phyloP scores from a whole-genome alignment of 2,888 invertebrate species.

The Ischnura elegans region DNA sequence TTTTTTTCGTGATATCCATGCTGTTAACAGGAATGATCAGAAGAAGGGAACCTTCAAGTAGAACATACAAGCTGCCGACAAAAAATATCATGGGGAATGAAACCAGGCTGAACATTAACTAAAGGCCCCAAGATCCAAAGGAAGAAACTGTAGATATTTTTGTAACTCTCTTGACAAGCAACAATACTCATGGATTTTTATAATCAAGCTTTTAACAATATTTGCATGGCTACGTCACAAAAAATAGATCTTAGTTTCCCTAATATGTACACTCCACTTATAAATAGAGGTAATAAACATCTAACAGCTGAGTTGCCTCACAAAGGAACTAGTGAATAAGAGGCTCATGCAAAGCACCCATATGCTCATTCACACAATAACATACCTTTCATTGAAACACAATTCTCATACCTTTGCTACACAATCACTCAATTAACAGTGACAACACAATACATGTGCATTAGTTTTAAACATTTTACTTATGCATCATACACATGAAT shows the following conservation, averaged over 20 bases:
- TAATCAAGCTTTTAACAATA: slow-evolving; percentile 58
- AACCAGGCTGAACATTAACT: neutral
- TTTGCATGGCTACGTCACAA: slow-evolving; percentile 61
- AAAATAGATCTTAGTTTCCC: slow-evolving; percentile 63
- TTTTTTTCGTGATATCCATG: no score
- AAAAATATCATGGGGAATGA: neutral
- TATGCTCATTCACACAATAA: slow-evolving; percentile 44
- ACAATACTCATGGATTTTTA: slow-evolving; percentile 39
- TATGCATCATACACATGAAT: slow-evolving; percentile 66
- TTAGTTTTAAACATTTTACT: slow-evolving; percentile 45
- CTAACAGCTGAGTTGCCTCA: slow-evolving; percentile 49
- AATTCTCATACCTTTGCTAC: slow-evolving; percentile 37
- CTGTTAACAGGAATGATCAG: neutral
- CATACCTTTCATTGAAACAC: slow-evolving; percentile 34
- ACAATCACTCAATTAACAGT: slow-evolving; percentile 48
- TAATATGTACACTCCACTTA: slow-evolving; percentile 66
- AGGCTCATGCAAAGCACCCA: slow-evolving; percentile 64
- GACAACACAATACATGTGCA: slow-evolving; percentile 67
- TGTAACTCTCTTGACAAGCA: slow-evolving; percentile 22
- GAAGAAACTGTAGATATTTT: neutral
- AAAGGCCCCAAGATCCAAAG: neutral
- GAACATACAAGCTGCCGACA: neutral
- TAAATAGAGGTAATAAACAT: slow-evolving; percentile 58
- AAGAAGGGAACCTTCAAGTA: neutral
- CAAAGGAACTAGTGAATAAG: slow-evolving; percentile 52